phyloP scores from a whole-genome alignment of 2,113 vertebrate species.

The Tiliqua scincoides region DNA sequence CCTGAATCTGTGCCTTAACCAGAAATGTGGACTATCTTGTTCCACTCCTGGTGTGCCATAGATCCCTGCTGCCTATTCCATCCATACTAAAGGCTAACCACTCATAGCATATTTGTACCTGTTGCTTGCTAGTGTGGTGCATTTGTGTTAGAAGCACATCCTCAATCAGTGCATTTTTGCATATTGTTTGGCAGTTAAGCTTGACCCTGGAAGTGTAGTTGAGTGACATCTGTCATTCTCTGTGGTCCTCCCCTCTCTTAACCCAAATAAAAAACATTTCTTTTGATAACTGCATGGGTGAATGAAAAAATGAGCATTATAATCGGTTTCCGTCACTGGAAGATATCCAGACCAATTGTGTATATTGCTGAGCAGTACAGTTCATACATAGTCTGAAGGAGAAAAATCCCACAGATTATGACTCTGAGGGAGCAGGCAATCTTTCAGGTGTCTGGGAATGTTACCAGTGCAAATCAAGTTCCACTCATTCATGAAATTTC shows the following conservation, averaged over 20 bases:
- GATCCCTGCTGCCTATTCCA: not conserved
- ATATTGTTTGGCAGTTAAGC: not conserved
- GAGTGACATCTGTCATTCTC: not conserved
- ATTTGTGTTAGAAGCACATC: not conserved
- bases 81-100: not conserved
- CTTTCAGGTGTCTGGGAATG: not conserved
- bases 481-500: not conserved
- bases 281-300: not conserved
- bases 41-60: not conserved
- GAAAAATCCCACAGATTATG: not conserved
- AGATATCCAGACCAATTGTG: not conserved
- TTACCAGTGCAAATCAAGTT: not conserved
- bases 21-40: not conserved
- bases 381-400: not conserved
- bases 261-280: not conserved
- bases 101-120: not conserved
- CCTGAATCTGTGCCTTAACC: not conserved
- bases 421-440: not conserved
- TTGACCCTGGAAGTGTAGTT: not conserved
- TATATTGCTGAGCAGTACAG: not conserved
- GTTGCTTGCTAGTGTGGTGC: not conserved
- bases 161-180: not conserved
- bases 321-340: not conserved
- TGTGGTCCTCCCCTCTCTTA: not conserved
- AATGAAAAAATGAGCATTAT: not conserved